Evolutionary conservation across 2,113 vertebrate genomes (phyloP).

Genomic region (Rana temporaria): DNA sequence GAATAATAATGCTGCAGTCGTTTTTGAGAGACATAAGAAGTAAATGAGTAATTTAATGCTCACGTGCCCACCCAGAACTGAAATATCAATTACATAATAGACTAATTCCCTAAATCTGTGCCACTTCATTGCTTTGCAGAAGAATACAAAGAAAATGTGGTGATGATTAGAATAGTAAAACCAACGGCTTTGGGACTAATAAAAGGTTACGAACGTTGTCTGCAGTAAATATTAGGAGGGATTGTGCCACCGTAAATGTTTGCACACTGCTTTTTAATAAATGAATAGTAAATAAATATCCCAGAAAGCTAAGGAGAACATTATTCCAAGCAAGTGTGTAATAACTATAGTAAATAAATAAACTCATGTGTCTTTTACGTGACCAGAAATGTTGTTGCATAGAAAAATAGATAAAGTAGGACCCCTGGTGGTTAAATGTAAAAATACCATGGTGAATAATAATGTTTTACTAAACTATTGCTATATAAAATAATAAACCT

Average conservation of each 20-base stretch:
- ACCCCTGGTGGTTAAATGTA: conserved; percentile 29
- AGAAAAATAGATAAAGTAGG: conserved; percentile 40
- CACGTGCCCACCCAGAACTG: too few relatives aligned
- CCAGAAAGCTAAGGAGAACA: background rate
- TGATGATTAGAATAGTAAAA: background rate
- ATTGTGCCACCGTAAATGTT: conserved; percentile 26
- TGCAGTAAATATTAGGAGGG: background rate
- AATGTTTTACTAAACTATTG: too few relatives aligned
- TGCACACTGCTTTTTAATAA: conserved; percentile 7
- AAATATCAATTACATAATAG: too few relatives aligned
- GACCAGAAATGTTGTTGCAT: background rate
- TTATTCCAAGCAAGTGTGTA: conserved; percentile 11
- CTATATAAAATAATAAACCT: too few relatives aligned
- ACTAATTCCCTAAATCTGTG: too few relatives aligned
- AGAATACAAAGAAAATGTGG: background rate
- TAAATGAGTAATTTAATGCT: too few relatives aligned
- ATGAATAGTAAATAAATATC: conserved; percentile 19
- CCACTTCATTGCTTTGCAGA: background rate
- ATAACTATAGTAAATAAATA: conserved; percentile 3
- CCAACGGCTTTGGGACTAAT: background rate
- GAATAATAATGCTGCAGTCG: too few relatives aligned
- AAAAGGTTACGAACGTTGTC: background rate
- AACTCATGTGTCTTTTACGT: background rate
- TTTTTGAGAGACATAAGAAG: too few relatives aligned
- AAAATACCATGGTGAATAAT: background rate